phyloP scores from a whole-genome alignment of 2,888 invertebrate genomes.

The Xanthia togata region DNA sequence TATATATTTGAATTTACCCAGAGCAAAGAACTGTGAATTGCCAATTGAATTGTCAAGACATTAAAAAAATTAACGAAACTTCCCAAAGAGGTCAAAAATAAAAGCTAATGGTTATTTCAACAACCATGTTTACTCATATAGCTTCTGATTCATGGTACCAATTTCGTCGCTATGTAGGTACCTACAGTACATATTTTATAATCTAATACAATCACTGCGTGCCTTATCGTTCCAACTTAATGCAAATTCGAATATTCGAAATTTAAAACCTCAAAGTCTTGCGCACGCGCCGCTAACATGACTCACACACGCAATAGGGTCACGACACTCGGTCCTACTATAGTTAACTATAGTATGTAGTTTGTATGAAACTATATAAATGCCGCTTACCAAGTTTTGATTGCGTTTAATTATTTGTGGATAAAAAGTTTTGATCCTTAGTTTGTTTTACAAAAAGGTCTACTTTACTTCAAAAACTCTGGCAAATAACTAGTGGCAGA shows the following conservation, averaged over 20 bases:
- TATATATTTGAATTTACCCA: constrained; percentile 4
- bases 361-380: constrained; percentile 74
- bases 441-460: neutral
- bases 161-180: constrained; percentile 33
- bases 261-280: constrained; percentile 85
- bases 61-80: neutral
- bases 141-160: constrained; percentile 40
- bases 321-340: constrained; percentile 82
- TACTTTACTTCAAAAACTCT: neutral
- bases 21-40: neutral
- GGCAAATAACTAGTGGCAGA: neutral
- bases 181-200: constrained; percentile 51
- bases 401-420: constrained; percentile 77
- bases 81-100: constrained; percentile 19
- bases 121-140: neutral
- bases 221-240: constrained; percentile 78
- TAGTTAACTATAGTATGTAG: constrained; percentile 70
- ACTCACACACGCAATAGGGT: constrained; percentile 89
- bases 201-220: constrained; percentile 73
- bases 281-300: constrained; percentile 87
- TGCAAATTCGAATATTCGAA: constrained; percentile 84
- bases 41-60: neutral
- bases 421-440: constrained; percentile 71
- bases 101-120: constrained; percentile 23
- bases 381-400: constrained; percentile 84